Evolutionary conservation across 2,113 vertebrate genomes (phyloP).

Genomic region (Nerophis lumbriciformis): DNA sequence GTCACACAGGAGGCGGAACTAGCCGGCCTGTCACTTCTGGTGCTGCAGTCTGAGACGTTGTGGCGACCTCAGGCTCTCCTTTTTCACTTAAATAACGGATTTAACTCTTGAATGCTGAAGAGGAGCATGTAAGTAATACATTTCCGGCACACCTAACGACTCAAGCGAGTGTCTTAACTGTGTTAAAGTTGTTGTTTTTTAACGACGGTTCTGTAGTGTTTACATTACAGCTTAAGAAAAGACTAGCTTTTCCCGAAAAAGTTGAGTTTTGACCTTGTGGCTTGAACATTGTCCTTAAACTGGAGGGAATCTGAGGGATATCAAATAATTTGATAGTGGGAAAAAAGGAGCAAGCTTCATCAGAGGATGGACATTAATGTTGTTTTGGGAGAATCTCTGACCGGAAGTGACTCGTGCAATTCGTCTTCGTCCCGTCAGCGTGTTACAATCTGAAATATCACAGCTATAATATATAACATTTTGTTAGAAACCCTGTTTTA

Average conservation of each 20-base stretch:
- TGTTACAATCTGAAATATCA: slow-evolving; percentile 2
- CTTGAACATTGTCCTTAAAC: neutral
- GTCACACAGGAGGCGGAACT: slow-evolving; percentile 21
- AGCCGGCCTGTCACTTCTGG: neutral
- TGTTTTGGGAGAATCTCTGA: neutral
- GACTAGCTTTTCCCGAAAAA: neutral
- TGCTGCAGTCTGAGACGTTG: neutral
- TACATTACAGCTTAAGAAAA: neutral
- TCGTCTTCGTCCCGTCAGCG: neutral
- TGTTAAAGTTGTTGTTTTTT: neutral
- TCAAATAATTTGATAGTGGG: neutral
- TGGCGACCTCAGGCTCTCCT: neutral
- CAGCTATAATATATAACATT: slow-evolving; percentile 29
- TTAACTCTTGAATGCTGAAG: neutral
- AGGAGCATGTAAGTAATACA: neutral
- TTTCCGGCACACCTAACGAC: neutral
- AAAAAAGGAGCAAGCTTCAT: neutral
- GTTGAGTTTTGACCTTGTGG: neutral
- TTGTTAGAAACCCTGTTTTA: slow-evolving; percentile 6
- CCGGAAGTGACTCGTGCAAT: neutral
- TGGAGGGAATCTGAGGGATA: no score
- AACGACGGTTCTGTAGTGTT: neutral
- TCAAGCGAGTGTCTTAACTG: neutral
- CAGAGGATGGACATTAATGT: neutral
- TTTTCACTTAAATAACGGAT: neutral